These are phyloP conservation scores for Nyctereutes procyonoides DNA, from an alignment of 2,113 vertebrate species.

Conservation along the genomic window DNA sequence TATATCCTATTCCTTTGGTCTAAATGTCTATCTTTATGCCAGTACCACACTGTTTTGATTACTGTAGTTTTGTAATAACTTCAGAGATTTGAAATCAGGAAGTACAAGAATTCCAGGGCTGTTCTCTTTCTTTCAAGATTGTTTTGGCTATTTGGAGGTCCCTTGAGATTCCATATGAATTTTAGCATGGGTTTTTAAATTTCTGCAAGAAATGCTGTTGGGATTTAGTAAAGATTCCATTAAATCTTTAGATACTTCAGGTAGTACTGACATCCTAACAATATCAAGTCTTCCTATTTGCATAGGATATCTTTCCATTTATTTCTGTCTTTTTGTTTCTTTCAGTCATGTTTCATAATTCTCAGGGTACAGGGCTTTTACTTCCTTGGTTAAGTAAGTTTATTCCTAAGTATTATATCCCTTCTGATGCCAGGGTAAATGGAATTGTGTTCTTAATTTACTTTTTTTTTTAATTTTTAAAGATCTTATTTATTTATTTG, in stretches of 20 bases:
- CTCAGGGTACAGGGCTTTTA: not conserved
- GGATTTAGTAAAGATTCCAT: not conserved
- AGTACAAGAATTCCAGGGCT: not conserved
- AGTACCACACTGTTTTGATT: not conserved
- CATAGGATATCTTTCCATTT: not conserved
- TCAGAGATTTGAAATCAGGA: constrained; percentile 31
- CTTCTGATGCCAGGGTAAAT: not conserved
- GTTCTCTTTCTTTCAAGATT: not conserved
- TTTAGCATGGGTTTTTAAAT: constrained; percentile 11
- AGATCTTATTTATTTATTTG: too few species aligned
- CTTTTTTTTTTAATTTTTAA: too few species aligned
- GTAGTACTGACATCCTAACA: not conserved
- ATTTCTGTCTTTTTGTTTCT: not conserved
- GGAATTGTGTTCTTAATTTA: not conserved
- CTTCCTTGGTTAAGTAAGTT: not conserved
- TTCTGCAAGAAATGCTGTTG: not conserved
- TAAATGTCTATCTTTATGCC: not conserved
- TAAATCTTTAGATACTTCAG: not conserved
- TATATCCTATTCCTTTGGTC: not conserved
- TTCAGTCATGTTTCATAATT: not conserved
- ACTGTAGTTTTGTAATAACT: not conserved
- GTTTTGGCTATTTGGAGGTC: not conserved
- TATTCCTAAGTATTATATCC: not conserved
- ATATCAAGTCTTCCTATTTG: not conserved
- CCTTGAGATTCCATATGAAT: not conserved